A percentile compares a stretch with the other conserved stretches of the same genome.
Evolutionary conservation across 64 coral and sea anemone genomes (phyloP).

Genomic region (Montipora foliosa): DNA sequence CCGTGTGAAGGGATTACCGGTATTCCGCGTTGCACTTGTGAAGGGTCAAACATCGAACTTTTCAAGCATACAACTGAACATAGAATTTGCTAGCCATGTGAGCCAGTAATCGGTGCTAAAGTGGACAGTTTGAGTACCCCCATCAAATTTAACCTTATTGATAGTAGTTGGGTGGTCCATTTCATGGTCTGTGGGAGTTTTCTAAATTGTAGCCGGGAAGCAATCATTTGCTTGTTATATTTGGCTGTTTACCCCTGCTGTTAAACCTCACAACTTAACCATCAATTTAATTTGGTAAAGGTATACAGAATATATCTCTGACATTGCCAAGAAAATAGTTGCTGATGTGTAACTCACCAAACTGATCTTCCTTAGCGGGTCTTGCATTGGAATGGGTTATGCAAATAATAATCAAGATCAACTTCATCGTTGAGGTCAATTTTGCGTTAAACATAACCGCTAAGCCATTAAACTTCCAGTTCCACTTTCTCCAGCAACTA

Average conservation of each 20-base stretch:
- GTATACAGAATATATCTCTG: neutral
- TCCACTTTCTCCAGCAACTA: neutral
- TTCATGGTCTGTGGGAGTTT: neutral
- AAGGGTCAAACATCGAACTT: too few species aligned
- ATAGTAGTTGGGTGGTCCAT: too few species aligned
- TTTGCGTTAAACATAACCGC: neutral
- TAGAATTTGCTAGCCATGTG: too few species aligned
- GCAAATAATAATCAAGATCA: neutral
- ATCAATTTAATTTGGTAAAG: neutral
- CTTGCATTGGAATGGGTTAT: neutral
- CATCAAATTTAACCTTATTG: too few species aligned
- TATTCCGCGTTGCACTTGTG: too few species aligned
- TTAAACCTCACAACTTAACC: neutral
- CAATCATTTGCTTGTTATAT: neutral
- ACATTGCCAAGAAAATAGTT: neutral
- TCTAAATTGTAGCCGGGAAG: neutral
- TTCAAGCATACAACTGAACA: too few species aligned
- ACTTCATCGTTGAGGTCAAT: neutral
- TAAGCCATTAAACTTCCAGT: neutral
- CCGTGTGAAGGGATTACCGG: neutral
- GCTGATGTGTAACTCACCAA: neutral
- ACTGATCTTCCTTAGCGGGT: neutral
- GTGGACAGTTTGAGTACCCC: too few species aligned
- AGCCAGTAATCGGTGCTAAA: too few species aligned
- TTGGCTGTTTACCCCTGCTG: constrained; percentile 4